These are phyloP conservation scores for Arrhamphus sclerolepis DNA, from an alignment of 2,797 vertebrate species.

Conservation along the genomic window DNA sequence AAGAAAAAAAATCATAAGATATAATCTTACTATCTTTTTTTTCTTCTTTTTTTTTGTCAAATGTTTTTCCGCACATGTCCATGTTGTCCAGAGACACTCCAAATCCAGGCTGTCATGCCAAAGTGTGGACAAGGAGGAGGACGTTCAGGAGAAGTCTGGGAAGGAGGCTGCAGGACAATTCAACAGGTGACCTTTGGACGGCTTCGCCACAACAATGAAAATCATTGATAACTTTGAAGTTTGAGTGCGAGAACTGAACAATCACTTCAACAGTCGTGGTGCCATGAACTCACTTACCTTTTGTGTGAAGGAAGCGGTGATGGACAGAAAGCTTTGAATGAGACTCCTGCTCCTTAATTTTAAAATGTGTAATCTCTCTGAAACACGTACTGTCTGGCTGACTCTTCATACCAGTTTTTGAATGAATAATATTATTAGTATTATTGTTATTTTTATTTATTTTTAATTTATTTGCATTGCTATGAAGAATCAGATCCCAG, in stretches of 20 bases:
- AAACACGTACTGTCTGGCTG: no score
- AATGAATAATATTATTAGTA: no score
- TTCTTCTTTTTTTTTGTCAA: neutral
- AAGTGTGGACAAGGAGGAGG: slow-evolving; percentile 88
- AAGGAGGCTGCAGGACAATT: slow-evolving; percentile 86
- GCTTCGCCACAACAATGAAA: slow-evolving; percentile 17
- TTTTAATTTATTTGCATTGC: no score
- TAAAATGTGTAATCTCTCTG: no score
- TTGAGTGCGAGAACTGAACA: slow-evolving; percentile 14
- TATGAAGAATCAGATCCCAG: no score
- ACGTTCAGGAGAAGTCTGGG: slow-evolving; percentile 79
- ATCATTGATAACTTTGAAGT: slow-evolving; percentile 25
- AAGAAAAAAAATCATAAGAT: slow-evolving; percentile 6
- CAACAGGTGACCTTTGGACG: slow-evolving; percentile 83
- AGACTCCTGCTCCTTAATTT: no score
- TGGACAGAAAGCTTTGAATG: no score
- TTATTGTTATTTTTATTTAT: no score
- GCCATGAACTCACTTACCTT: neutral
- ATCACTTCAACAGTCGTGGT: neutral
- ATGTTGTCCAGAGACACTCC: slow-evolving; percentile 83
- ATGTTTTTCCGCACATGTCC: slow-evolving; percentile 4
- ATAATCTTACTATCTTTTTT: slow-evolving; percentile 35
- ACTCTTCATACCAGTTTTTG: no score
- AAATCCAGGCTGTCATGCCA: slow-evolving; percentile 88
- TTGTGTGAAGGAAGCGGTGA: neutral